phyloP scores from a whole-genome alignment of 2,888 invertebrate genomes.

The Caenorhabditis angaria region DNA sequence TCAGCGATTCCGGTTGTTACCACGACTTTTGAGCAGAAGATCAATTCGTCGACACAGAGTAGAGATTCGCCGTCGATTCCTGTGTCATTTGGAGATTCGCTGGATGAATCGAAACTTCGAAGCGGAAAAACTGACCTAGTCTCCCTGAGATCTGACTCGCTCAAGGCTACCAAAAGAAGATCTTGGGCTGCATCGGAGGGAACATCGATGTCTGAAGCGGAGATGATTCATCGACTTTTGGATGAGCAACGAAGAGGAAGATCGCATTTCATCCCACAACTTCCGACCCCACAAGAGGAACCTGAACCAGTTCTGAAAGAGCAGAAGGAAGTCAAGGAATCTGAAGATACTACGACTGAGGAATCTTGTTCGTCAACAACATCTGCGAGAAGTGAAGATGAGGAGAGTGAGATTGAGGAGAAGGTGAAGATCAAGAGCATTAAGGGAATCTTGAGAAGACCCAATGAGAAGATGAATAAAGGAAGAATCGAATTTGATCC shows the following conservation, averaged over 20 bases:
- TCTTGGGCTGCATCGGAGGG: slow-evolving; percentile 69
- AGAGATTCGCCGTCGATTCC: slow-evolving; percentile 24
- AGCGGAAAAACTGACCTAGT: slow-evolving; percentile 62
- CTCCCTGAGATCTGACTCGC: slow-evolving; percentile 64
- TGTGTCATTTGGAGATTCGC: slow-evolving; percentile 33
- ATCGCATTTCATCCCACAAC: slow-evolving; percentile 53
- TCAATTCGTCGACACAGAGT: slow-evolving; percentile 32
- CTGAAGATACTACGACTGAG: slow-evolving; percentile 36
- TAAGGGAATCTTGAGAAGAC: slow-evolving; percentile 63
- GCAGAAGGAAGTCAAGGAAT: neutral
- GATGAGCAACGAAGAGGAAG: slow-evolving; percentile 63
- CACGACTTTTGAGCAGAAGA: slow-evolving; percentile 27
- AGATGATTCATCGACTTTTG: slow-evolving; percentile 59
- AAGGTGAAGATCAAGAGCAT: slow-evolving; percentile 15
- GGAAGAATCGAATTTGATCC: slow-evolving; percentile 96
- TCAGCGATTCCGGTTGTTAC: slow-evolving; percentile 7
- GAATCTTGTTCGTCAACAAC: slow-evolving; percentile 28
- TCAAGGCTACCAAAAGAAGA: slow-evolving; percentile 70
- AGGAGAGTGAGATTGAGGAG: slow-evolving; percentile 17
- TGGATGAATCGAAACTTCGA: slow-evolving; percentile 51
- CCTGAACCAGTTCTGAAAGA: neutral
- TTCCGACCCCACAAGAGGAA: slow-evolving; percentile 38
- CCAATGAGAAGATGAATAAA: slow-evolving; percentile 52
- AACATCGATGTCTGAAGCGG: slow-evolving; percentile 58
- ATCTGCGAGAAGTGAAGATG: slow-evolving; percentile 39